Conservation (phyloP, 2,888 invertebrate genomes). For the Lasius platythorax region DNA sequence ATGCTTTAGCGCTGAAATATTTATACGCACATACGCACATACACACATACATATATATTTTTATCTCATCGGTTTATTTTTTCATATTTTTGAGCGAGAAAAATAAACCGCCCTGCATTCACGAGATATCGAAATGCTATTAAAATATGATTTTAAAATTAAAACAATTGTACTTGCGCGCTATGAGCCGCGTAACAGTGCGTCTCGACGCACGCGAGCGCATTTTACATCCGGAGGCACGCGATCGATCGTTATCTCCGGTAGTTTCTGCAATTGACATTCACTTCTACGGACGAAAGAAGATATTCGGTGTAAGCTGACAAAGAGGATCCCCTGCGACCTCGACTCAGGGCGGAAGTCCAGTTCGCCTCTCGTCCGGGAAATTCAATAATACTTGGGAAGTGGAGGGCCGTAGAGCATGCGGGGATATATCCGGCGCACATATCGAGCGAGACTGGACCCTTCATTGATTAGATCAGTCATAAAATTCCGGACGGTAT, state of each 20-base stretch:
- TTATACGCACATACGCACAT: neutral
- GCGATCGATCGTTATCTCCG: constrained; percentile 53
- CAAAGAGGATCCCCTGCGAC: constrained; percentile 67
- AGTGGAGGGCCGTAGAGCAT: constrained; percentile 41
- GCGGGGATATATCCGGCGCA: constrained; percentile 42
- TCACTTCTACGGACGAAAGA: constrained; percentile 51
- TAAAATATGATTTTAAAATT: neutral
- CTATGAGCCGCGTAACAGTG: neutral
- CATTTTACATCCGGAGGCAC: neutral
- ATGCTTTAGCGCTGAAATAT: neutral
- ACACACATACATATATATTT: neutral
- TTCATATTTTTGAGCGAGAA: neutral
- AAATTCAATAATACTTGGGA: constrained; percentile 74
- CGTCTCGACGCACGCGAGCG: neutral
- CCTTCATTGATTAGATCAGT: constrained; percentile 74
- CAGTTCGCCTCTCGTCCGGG: constrained; percentile 51
- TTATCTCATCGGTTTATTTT: neutral
- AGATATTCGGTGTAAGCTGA: constrained; percentile 54
- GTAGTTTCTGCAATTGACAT: constrained; percentile 54
- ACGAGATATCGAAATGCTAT: neutral
- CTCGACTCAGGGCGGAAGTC: constrained; percentile 55
- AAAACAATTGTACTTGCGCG: neutral
- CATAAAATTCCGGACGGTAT: constrained; percentile 69
- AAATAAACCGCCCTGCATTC: neutral
- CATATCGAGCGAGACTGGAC: constrained; percentile 51